A percentile compares a stretch with the other conserved stretches of the same genome.
phyloP scores from a whole-genome alignment of 2,888 invertebrate species.

The Dichetophora obliterata region DNA sequence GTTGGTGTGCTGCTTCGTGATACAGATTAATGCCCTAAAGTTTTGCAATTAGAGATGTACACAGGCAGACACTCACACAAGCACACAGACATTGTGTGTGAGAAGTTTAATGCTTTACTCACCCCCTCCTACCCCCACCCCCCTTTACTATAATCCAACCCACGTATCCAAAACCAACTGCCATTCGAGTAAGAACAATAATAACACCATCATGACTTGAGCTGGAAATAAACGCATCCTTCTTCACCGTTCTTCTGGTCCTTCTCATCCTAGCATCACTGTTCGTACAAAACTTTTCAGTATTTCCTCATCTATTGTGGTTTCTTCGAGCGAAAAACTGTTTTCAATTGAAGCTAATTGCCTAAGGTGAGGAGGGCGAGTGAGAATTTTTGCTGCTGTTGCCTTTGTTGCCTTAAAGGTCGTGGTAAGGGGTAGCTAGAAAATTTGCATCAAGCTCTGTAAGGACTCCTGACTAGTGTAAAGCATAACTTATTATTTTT shows the following conservation, averaged over 20 bases:
- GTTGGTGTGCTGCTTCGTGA: no score
- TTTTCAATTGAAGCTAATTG: conserved; percentile 31
- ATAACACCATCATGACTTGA: neutral
- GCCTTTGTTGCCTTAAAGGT: neutral
- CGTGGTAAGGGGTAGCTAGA: no score
- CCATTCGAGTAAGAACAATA: no score
- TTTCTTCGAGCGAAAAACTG: conserved; percentile 8
- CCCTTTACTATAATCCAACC: no score
- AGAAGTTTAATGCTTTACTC: no score
- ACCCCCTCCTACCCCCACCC: no score
- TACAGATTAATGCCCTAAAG: no score
- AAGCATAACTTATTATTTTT: no score
- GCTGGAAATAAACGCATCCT: neutral
- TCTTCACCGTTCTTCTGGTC: neutral
- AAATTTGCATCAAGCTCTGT: no score
- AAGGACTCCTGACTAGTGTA: no score
- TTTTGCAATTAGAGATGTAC: conserved; percentile 18
- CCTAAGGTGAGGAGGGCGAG: neutral
- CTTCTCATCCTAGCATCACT: no score
- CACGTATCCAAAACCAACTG: no score
- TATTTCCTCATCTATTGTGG: conserved; percentile 1
- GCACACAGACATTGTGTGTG: neutral
- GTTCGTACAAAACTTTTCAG: neutral
- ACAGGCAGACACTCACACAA: neutral
- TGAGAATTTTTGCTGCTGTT: neutral